Percentiles rank a stretch among this genome's conserved stretches.
phyloP scores from a whole-genome alignment of 2,888 invertebrate species.

The Anaspis maculata region DNA sequence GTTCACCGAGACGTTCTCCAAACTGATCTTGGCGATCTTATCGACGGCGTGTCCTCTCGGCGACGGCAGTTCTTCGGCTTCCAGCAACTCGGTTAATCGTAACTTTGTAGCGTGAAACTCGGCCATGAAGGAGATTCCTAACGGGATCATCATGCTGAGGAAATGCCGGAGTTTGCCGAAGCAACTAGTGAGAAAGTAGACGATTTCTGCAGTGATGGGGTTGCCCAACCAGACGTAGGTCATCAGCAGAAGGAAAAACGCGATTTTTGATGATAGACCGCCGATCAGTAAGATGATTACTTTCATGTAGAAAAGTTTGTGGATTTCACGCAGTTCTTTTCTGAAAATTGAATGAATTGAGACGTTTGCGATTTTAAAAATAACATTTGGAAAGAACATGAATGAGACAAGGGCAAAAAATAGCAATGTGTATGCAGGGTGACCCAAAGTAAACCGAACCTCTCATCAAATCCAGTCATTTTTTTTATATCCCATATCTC shows the following conservation, averaged over 20 bases:
- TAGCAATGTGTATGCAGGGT: too few relatives aligned
- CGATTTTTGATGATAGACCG: constrained; percentile 29
- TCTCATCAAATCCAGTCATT: too few relatives aligned
- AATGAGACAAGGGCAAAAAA: too few relatives aligned
- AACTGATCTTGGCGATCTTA: too few relatives aligned
- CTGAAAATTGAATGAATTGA: too few relatives aligned
- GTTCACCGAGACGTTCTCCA: constrained; percentile 22
- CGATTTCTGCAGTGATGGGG: constrained; percentile 68
- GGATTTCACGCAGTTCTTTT: constrained; percentile 54
- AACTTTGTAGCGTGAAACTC: constrained; percentile 68
- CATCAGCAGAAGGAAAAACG: constrained; percentile 32
- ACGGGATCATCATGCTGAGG: constrained; percentile 83
- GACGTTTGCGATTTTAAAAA: too few relatives aligned
- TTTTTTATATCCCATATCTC: too few relatives aligned
- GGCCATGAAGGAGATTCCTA: constrained; percentile 69
- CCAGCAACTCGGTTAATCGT: constrained; percentile 53
- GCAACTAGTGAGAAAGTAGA: constrained; percentile 80
- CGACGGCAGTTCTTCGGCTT: constrained; percentile 38
- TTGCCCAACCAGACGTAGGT: constrained; percentile 62
- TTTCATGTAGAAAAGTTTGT: constrained; percentile 29
- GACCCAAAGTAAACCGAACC: too few relatives aligned
- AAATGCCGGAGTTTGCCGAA: constrained; percentile 79
- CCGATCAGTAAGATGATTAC: constrained; percentile 27
- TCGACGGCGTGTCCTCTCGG: too few relatives aligned
- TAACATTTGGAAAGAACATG: too few relatives aligned